Evolutionary conservation across 1,140 invertebrate species (phyloP).

Genomic region (Trialeurodes vaporariorum): DNA sequence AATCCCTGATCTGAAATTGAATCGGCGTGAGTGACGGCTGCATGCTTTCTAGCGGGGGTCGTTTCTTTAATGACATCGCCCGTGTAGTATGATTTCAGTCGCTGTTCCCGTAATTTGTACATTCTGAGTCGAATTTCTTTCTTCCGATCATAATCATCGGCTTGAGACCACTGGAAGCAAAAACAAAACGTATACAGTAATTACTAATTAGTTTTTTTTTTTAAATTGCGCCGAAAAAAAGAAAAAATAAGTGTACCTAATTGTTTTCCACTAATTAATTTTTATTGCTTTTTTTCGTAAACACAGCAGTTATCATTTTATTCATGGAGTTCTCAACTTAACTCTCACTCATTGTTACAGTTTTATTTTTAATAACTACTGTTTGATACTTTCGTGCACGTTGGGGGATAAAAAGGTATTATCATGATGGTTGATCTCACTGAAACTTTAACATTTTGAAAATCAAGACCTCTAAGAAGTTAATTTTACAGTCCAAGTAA

Average conservation of each 20-base stretch:
- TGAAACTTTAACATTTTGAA: too few relatives aligned
- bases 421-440: too few relatives aligned
- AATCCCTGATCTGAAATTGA: slow-evolving; percentile 59
- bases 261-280: neutral
- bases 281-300: slow-evolving; percentile 3
- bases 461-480: too few relatives aligned
- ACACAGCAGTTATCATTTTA: neutral
- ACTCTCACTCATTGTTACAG: neutral
- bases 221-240: neutral
- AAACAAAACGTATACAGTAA: slow-evolving; percentile 15
- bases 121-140: slow-evolving; percentile 73
- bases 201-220: neutral
- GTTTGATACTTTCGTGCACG: too few relatives aligned
- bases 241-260: neutral
- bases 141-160: slow-evolving; percentile 70
- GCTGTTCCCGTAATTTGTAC: slow-evolving; percentile 64
- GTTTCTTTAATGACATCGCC: slow-evolving; percentile 33
- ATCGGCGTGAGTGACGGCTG: slow-evolving; percentile 45
- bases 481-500: too few relatives aligned
- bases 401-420: too few relatives aligned
- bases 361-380: neutral
- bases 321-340: slow-evolving; percentile 15
- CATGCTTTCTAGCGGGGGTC: slow-evolving; percentile 19
- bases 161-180: slow-evolving; percentile 61
- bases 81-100: slow-evolving; percentile 55